These are phyloP conservation scores for Lethocerus indicus DNA, from an alignment of 1,140 invertebrate species.

Conservation along the genomic window DNA sequence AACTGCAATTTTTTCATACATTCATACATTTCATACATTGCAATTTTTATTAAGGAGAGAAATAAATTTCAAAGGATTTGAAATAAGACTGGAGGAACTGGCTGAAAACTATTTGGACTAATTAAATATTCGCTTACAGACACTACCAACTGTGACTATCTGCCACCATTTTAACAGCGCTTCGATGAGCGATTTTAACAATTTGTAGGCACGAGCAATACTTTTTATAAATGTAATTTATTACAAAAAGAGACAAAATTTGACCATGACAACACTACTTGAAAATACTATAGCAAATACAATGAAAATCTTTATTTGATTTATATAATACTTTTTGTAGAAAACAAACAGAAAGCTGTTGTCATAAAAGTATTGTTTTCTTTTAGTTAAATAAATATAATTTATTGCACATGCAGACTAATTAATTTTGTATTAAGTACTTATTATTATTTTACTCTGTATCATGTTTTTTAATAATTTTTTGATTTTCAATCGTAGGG, in stretches of 20 bases:
- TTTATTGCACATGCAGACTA: not conserved
- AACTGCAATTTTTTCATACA: not conserved
- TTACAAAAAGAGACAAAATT: constrained; percentile 1
- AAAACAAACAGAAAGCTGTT: not conserved
- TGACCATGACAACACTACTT: constrained; percentile 5
- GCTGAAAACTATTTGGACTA: constrained; percentile 1
- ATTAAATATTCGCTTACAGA: constrained; percentile 6
- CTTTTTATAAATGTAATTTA: constrained; percentile 1
- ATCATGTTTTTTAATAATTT: no score
- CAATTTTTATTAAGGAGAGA: no score
- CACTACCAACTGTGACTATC: not conserved
- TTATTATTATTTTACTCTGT: not conserved
- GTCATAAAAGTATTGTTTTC: not conserved
- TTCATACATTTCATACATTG: constrained; percentile 1
- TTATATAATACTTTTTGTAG: not conserved
- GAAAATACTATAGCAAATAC: not conserved
- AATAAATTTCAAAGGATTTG: no score
- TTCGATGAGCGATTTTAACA: constrained; percentile 19
- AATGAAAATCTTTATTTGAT: not conserved
- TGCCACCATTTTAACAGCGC: constrained; percentile 16
- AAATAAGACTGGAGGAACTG: constrained; percentile 6
- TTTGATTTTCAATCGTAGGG: no score
- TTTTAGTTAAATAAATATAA: not conserved
- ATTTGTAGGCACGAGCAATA: constrained; percentile 18
- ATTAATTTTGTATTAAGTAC: not conserved